Conservation (phyloP, 2,888 invertebrate genomes). For the Acleris holmiana region DNA sequence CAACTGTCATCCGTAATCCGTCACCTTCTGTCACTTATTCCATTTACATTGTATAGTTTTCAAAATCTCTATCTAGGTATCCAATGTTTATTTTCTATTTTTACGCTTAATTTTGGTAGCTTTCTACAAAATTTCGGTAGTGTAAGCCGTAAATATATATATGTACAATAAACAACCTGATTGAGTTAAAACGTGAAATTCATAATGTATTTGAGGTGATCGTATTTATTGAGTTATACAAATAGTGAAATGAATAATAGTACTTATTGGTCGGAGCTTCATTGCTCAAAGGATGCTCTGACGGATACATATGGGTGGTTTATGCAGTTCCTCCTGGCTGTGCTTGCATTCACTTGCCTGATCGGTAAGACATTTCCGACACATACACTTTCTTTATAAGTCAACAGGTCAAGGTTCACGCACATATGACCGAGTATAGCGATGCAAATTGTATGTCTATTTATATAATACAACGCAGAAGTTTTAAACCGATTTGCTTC, state of each 20-base stretch:
- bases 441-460: constrained; percentile 12
- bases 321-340: constrained; percentile 87
- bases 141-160: not conserved
- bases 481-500: not conserved
- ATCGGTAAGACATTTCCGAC: constrained; percentile 84
- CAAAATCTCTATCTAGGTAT: not conserved
- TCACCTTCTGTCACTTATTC: not conserved
- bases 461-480: not conserved
- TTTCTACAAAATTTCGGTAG: constrained; percentile 2
- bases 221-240: constrained; percentile 33
- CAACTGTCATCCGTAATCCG: constrained; percentile 2
- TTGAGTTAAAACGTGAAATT: constrained; percentile 6
- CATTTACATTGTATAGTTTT: not conserved
- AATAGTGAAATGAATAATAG: constrained; percentile 65
- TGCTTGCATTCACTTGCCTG: constrained; percentile 88
- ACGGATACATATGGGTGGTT: constrained; percentile 91
- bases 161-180: not conserved
- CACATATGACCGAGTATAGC: constrained; percentile 9
- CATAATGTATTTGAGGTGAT: constrained; percentile 27
- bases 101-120: constrained; percentile 18
- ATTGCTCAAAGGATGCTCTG: constrained; percentile 88
- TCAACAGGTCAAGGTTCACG: constrained; percentile 37
- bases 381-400: constrained; percentile 15
- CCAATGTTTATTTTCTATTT: constrained; percentile 20
- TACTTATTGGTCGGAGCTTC: constrained; percentile 78